These are phyloP conservation scores for Apogon hyalosoma DNA, from an alignment of 2,797 vertebrate species.

Conservation along the genomic window DNA sequence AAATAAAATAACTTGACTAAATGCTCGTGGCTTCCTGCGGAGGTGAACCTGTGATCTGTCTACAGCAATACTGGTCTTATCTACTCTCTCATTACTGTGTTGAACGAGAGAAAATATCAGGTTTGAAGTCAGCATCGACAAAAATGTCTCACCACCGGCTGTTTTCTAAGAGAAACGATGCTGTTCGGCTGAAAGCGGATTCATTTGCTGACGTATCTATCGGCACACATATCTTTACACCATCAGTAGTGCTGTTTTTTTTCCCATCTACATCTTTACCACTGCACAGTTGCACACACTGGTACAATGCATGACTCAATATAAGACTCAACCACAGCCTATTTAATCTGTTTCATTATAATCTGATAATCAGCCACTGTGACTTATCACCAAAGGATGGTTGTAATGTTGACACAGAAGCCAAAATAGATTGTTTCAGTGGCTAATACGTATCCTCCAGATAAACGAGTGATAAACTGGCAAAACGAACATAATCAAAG, in stretches of 20 bases:
- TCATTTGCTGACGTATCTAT: too few species aligned
- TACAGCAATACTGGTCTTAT: too few species aligned
- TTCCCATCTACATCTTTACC: constrained; percentile 4
- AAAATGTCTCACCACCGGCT: too few species aligned
- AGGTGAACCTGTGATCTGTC: too few species aligned
- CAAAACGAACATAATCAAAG: constrained; percentile 18
- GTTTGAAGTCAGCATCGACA: too few species aligned
- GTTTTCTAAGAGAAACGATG: too few species aligned
- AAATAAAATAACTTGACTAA: too few species aligned
- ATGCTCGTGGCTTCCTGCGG: too few species aligned
- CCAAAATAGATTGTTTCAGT: constrained; percentile 11
- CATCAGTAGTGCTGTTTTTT: constrained; percentile 27
- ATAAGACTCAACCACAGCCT: not conserved
- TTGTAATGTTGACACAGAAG: constrained; percentile 13
- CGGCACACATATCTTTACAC: constrained; percentile 64
- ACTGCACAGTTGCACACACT: not conserved
- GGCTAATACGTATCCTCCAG: constrained; percentile 6
- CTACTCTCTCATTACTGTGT: too few species aligned
- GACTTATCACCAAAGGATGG: not conserved
- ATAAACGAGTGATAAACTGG: constrained; percentile 28
- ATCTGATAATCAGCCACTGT: not conserved
- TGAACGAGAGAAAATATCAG: too few species aligned
- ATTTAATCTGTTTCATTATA: not conserved
- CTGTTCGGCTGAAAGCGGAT: too few species aligned
- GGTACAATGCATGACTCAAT: not conserved